Conservation (phyloP, 2,113 vertebrate genomes). For the Bufo gargarizans region DNA sequence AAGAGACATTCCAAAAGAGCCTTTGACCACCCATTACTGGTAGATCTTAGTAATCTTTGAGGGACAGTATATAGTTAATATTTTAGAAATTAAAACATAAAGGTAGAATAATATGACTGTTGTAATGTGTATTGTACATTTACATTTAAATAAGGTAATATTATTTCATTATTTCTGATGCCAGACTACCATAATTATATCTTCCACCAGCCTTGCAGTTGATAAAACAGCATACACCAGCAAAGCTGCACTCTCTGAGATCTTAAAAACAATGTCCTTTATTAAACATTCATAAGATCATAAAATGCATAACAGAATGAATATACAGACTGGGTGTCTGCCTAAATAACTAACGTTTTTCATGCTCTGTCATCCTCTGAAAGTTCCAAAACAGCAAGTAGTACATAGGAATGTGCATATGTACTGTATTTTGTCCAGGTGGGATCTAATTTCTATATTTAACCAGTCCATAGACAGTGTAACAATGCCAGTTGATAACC, state of each 20-base stretch:
- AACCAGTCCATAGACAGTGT: neutral
- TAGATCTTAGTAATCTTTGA: neutral
- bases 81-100: neutral
- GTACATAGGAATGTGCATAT: neutral
- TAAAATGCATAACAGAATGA: conserved; percentile 19
- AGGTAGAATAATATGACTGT: neutral
- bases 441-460: neutral
- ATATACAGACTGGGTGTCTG: neutral
- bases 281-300: conserved; percentile 20
- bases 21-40: neutral
- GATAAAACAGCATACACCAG: conserved; percentile 4
- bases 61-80: neutral
- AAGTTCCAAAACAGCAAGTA: neutral
- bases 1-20: neutral
- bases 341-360: neutral
- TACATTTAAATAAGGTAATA: neutral
- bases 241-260: conserved; percentile 1
- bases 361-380: neutral
- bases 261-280: conserved; percentile 19
- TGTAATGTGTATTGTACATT: neutral
- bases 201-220: neutral
- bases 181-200: neutral
- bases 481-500: neutral
- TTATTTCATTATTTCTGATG: conserved; percentile 8
- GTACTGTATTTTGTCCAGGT: neutral